Conservation (phyloP, 2,888 invertebrate species). For the Caenorhabditis macrosperma region DNA sequence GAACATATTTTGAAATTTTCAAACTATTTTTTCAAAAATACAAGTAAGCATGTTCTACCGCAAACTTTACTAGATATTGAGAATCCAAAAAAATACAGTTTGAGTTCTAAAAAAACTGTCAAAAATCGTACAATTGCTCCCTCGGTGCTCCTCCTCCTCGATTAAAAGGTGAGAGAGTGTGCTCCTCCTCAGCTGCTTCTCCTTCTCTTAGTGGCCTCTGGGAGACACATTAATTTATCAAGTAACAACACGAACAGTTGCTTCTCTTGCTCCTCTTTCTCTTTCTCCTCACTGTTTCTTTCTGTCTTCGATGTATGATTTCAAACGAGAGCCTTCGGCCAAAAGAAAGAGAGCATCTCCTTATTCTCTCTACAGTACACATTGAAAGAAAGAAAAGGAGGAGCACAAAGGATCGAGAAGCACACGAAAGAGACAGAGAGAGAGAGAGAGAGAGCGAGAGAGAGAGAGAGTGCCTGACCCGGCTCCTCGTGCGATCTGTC, state of each 20-base stretch:
- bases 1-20: no score
- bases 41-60: no score
- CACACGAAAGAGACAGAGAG: no score
- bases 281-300: slow-evolving; percentile 3
- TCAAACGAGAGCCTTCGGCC: background rate
- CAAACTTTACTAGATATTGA: no score
- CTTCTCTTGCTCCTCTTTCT: background rate
- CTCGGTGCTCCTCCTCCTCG: background rate
- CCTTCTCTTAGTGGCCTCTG: background rate
- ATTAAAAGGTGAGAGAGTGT: background rate
- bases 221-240: background rate
- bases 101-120: no score
- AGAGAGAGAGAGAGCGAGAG: background rate
- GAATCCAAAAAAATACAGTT: no score
- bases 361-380: slow-evolving; percentile 9
- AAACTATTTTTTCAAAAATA: no score
- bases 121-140: background rate
- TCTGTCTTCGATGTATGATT: slow-evolving; percentile 8
- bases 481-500: background rate
- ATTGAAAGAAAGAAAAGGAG: background rate
- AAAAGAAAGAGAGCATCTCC: no score
- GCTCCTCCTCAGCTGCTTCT: background rate
- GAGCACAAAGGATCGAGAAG: slow-evolving; percentile 20
- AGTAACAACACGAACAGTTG: background rate
- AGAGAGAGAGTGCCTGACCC: background rate